Percentiles rank a stretch among this genome's conserved stretches.
phyloP scores from a whole-genome alignment of 2,888 invertebrate species.

The Dendrolimus houi region DNA sequence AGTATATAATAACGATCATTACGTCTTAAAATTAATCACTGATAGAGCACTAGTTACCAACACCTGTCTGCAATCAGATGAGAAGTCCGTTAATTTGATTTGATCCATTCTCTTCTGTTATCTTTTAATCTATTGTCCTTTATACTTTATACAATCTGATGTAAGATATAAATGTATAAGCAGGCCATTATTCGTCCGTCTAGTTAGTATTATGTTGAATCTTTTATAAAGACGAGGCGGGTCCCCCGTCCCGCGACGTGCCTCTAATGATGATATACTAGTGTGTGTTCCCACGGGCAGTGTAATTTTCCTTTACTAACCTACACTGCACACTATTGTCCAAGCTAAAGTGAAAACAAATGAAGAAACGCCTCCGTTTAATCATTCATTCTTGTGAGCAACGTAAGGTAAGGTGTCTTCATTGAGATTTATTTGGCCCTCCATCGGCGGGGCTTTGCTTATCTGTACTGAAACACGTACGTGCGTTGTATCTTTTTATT shows the following conservation, averaged over 20 bases:
- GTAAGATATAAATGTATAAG: conserved; percentile 3
- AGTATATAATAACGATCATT: no score
- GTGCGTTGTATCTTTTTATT: not conserved
- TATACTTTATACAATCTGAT: no score
- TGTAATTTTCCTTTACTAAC: conserved; percentile 65
- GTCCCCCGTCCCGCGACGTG: conserved; percentile 31
- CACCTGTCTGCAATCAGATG: no score
- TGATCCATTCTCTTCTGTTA: no score
- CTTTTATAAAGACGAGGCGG: conserved; percentile 66
- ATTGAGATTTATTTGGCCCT: conserved; percentile 63
- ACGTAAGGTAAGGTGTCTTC: conserved; percentile 39
- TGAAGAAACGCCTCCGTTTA: conserved; percentile 63
- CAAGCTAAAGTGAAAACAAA: conserved; percentile 68
- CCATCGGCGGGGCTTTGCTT: conserved; percentile 35
- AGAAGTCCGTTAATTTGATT: no score
- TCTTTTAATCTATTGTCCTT: no score
- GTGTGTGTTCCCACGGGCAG: conserved; percentile 55
- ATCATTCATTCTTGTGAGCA: conserved; percentile 61
- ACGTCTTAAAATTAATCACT: no score
- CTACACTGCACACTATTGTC: conserved; percentile 45
- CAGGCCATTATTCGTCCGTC: conserved; percentile 45
- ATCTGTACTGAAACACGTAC: not conserved
- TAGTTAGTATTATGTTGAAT: conserved; percentile 66
- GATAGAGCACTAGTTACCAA: no score
- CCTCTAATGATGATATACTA: conserved; percentile 69